Conservation (phyloP, 2,888 invertebrate species). For the Oligia latruncula region DNA sequence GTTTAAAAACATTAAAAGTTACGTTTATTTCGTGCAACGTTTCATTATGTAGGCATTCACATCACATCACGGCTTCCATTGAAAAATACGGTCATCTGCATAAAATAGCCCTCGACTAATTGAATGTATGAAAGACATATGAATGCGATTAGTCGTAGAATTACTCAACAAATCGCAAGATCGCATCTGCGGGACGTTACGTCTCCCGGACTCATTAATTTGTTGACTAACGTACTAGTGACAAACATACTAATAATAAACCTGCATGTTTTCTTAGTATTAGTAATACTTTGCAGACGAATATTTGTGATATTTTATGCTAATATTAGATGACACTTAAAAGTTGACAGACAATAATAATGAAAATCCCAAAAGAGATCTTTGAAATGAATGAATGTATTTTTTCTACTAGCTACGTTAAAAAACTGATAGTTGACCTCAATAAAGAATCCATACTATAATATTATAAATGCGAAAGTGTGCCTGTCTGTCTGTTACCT, state of each 20-base stretch:
- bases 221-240: conserved; percentile 57
- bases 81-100: conserved; percentile 43
- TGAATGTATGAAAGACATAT: conserved; percentile 58
- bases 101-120: conserved; percentile 48
- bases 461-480: too few species aligned
- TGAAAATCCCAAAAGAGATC: not conserved
- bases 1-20: conserved; percentile 4
- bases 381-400: not conserved
- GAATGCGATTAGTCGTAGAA: conserved; percentile 56
- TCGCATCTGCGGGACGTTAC: conserved; percentile 58
- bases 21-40: conserved; percentile 22
- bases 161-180: conserved; percentile 64
- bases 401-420: not conserved
- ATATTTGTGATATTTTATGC: conserved; percentile 35
- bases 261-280: conserved; percentile 43
- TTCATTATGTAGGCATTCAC: conserved; percentile 32
- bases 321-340: conserved; percentile 39
- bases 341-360: conserved; percentile 2
- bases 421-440: not conserved
- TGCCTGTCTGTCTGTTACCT: too few species aligned
- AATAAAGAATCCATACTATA: not conserved
- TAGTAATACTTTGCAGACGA: conserved; percentile 38
- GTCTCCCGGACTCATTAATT: conserved; percentile 61
- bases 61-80: conserved; percentile 16
- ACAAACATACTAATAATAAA: conserved; percentile 64